Base-by-base conservation (phyloP, 2,888 invertebrate genomes). In the Agrochola lychnidis region DNA sequence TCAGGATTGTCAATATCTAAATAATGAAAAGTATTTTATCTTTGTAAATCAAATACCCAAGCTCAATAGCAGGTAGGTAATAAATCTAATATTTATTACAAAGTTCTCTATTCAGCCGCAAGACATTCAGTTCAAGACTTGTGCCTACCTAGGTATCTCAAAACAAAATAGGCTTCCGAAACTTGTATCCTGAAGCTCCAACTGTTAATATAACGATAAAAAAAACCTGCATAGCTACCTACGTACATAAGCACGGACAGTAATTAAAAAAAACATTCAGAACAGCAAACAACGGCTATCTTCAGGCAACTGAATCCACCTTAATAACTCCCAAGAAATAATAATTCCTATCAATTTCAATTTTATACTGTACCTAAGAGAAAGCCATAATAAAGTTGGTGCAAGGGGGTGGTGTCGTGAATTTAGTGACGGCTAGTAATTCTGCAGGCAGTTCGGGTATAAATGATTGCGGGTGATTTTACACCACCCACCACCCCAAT, bases 381-480 rank as follows among this genome's bases (percentile, higher is more conserved):
- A 86, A 88, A 82, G 85, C 82, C 90, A 91, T 91, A 91, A 85
- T 81, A 82, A 85, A 82, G 81, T 80, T 84, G 80, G 82, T 74
- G 80, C 78, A 80, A 77, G 84, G 79, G 85, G 81, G 88, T 89
- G 90, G 90, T 89, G 89, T 91, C 92, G 92, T 89, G 91, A 93
- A 94, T 94, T 94, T 94, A 93, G 95, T 95, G 94, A 94, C 92
- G 94, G 94, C 93, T 94, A 94, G 96, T 96, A 96, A 96, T 96
- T 96, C 95, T 92, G 93, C 94, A 95, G 96, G 96, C 96, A 95
- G 96, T 96, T 96, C 94, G 96, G 96, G 95, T 96, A 96, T 96
- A 96, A 96, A 96, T 96, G 96, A 96, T 96, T 96, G 96, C 93
- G 96, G 96, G 96, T 96, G 96, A 96, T 96, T 96, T 96, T 96